These are phyloP conservation scores for Pelecanoides urinatrix DNA, from an alignment of 2,113 vertebrate genomes.

Conservation along the genomic window DNA sequence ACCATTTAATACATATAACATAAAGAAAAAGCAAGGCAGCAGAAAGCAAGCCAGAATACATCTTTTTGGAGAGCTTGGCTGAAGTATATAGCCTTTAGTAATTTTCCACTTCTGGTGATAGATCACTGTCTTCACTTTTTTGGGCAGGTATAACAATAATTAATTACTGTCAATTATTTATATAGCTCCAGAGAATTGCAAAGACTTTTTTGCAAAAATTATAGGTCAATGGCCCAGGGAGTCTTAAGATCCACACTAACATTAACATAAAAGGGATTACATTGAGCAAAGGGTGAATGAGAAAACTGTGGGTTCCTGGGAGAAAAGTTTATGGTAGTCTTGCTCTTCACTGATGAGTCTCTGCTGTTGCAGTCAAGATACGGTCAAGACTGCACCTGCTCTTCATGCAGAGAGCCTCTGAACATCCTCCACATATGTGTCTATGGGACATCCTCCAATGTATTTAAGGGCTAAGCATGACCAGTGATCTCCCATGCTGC, in stretches of 20 bases:
- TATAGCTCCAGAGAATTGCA: neutral
- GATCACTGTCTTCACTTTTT: slow-evolving; percentile 14
- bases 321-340: neutral
- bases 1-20: neutral
- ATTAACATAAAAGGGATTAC: neutral
- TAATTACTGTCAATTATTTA: slow-evolving; percentile 38
- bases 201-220: neutral
- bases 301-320: neutral
- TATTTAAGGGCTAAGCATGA: neutral
- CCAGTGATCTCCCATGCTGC: neutral
- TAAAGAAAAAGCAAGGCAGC: neutral
- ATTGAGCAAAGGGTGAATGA: neutral
- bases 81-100: neutral
- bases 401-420: neutral
- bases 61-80: neutral
- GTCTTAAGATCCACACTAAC: neutral
- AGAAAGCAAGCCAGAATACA: neutral
- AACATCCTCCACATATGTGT: neutral
- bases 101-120: neutral
- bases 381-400: neutral
- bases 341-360: neutral
- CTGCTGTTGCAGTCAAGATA: neutral
- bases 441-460: accelerated
- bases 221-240: neutral
- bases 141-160: neutral